These are phyloP conservation scores for Scartelaos histophorus DNA, from an alignment of 2,113 vertebrate genomes.

Conservation along the genomic window DNA sequence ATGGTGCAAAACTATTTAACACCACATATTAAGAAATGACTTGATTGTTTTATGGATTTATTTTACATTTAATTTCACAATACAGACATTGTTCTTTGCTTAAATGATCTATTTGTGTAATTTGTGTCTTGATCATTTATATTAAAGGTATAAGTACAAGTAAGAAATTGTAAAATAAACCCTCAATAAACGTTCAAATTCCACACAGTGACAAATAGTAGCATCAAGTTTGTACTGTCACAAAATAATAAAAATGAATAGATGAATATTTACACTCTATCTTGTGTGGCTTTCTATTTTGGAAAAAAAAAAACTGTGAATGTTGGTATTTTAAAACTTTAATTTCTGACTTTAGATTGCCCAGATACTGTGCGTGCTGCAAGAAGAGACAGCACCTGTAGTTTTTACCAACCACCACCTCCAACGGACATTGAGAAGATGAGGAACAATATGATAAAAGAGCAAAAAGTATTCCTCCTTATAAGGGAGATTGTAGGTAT, in stretches of 20 bases:
- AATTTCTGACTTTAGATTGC: conserved; percentile 71
- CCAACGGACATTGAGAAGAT: conserved; percentile 84
- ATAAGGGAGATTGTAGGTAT: conserved; percentile 89
- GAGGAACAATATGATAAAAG: conserved; percentile 82
- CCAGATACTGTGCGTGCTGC: conserved; percentile 68
- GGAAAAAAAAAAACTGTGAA: not conserved
- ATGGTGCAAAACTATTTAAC: not conserved
- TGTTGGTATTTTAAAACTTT: not conserved
- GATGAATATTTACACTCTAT: no score
- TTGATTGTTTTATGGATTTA: no score
- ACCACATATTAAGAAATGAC: not conserved
- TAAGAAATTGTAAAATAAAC: no score
- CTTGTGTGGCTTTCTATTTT: no score
- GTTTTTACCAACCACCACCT: conserved; percentile 85
- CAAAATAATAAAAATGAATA: not conserved
- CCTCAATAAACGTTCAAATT: no score
- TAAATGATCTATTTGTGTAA: no score
- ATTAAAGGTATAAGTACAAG: no score
- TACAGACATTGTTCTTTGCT: no score
- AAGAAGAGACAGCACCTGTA: conserved; percentile 83
- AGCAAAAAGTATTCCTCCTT: conserved; percentile 88
- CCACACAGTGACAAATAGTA: no score
- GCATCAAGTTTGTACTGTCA: not conserved
- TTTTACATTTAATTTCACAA: no score
- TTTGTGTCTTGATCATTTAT: no score